phyloP scores from a whole-genome alignment of 53 echinoderm and acorn worm genomes.

The Henricia sp. region DNA sequence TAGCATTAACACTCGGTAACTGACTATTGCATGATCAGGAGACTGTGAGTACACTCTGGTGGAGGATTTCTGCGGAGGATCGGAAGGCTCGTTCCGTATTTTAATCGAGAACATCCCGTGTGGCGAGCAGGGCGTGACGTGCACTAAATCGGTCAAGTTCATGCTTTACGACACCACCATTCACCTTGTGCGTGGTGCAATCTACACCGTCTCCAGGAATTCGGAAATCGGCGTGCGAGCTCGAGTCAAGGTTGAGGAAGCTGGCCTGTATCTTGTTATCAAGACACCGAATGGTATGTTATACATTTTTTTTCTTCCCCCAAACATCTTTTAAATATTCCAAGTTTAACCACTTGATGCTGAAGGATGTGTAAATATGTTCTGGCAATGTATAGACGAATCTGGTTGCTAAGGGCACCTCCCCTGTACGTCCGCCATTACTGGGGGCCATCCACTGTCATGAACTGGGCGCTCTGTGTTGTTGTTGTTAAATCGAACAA shows the following conservation, averaged over 20 bases:
- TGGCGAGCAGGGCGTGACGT: constrained; percentile 73
- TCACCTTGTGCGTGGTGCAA: constrained; percentile 38
- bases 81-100: constrained; percentile 67
- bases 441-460: no score
- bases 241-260: constrained; percentile 28
- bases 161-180: constrained; percentile 55
- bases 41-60: constrained; percentile 82
- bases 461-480: no score
- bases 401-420: no score
- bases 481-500: no score
- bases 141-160: constrained; percentile 84
- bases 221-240: not conserved
- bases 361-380: no score
- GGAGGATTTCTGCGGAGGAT: constrained; percentile 64
- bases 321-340: no score
- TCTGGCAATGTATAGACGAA: no score
- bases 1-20: no score
- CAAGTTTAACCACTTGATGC: no score
- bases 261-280: constrained; percentile 51
- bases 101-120: constrained; percentile 88
- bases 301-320: no score
- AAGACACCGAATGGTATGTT: constrained; percentile 59
- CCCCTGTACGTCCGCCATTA: no score
- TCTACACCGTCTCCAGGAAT: constrained; percentile 22
- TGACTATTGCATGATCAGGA: constrained; percentile 53